Conservation (phyloP, 2,113 vertebrate genomes). For the Rhinichthys klamathensis region DNA sequence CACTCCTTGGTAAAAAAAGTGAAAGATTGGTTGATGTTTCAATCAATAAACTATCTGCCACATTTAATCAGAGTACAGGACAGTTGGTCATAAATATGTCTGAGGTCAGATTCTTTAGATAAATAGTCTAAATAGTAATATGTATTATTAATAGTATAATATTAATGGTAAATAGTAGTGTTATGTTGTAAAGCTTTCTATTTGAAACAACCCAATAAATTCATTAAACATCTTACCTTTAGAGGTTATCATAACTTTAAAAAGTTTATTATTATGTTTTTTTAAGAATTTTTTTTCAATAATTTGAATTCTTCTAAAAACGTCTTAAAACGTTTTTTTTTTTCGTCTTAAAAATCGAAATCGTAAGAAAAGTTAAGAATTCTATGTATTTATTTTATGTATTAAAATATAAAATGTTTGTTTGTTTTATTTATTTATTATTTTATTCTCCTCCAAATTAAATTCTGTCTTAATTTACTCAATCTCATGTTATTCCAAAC, state of each 20-base stretch:
- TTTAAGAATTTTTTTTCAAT: neutral
- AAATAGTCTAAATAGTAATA: neutral
- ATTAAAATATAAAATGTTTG: neutral
- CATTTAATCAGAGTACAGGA: slow-evolving; percentile 34
- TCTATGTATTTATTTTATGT: neutral
- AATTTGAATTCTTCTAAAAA: neutral
- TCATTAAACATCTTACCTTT: neutral
- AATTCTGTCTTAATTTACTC: neutral
- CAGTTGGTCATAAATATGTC: slow-evolving; percentile 16
- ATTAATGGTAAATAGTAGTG: neutral
- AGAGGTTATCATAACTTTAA: neutral
- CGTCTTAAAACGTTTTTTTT: too few species aligned
- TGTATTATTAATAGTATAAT: neutral
- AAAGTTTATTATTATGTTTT: neutral
- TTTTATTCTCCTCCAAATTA: neutral
- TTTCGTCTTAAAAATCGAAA: too few species aligned
- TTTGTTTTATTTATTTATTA: neutral
- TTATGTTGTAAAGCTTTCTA: neutral
- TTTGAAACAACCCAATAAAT: neutral
- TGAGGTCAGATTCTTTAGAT: neutral
- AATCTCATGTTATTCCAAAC: neutral
- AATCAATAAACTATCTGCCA: slow-evolving; percentile 32
- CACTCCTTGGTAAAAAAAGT: slow-evolving; percentile 2
- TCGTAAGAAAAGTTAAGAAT: too few species aligned
- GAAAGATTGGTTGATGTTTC: slow-evolving; percentile 35